phyloP scores from a whole-genome alignment of 35 echinoderm and acorn worm genomes.

The Lytechinus pictus region DNA sequence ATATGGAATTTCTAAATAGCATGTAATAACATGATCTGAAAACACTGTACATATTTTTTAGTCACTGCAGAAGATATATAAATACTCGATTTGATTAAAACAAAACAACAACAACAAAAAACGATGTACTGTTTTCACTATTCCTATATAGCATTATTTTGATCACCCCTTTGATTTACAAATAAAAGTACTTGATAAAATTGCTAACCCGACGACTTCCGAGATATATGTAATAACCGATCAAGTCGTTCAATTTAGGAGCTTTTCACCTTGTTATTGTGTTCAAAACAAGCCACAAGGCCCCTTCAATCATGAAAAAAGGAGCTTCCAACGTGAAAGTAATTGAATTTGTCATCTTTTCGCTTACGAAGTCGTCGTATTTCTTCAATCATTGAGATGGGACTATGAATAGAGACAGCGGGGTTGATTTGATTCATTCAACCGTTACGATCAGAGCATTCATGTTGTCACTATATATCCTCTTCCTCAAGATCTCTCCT shows the following conservation, averaged over 20 bases:
- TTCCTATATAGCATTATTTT: too few relatives aligned
- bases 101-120: too few relatives aligned
- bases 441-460: slow-evolving; percentile 28
- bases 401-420: slow-evolving; percentile 2
- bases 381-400: not conserved
- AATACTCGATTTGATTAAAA: too few relatives aligned
- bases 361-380: not conserved
- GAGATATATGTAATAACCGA: not conserved
- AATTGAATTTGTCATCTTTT: slow-evolving; percentile 35
- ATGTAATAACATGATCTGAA: too few relatives aligned
- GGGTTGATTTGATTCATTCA: slow-evolving; percentile 39
- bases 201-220: not conserved
- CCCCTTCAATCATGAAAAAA: not conserved
- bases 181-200: too few relatives aligned
- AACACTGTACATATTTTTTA: too few relatives aligned
- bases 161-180: too few relatives aligned
- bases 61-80: too few relatives aligned
- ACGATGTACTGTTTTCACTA: not conserved
- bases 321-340: not conserved
- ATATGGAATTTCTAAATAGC: too few relatives aligned
- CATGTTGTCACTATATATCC: slow-evolving; percentile 37
- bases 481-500: not conserved
- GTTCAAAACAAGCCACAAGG: not conserved
- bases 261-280: not conserved
- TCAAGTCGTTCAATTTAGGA: slow-evolving; percentile 18